These are phyloP conservation scores for Mimumesa dahlbomi DNA, from an alignment of 2,888 invertebrate genomes.

Conservation along the genomic window DNA sequence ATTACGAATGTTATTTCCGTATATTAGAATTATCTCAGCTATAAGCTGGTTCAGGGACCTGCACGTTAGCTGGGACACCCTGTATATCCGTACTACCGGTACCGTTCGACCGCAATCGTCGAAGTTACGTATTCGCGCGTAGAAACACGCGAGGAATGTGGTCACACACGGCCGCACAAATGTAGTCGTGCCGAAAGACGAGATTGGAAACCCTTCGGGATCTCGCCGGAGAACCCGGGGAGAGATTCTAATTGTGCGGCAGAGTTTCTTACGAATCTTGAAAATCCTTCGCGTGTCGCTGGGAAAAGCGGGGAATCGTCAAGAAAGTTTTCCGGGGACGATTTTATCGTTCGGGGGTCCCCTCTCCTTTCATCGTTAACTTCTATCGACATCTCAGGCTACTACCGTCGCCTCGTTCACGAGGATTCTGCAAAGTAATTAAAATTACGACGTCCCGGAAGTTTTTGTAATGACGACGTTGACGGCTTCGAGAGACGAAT, in stretches of 20 bases:
- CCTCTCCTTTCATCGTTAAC: slow-evolving; percentile 49
- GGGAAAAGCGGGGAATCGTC: slow-evolving; percentile 16
- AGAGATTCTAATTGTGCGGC: slow-evolving; percentile 29
- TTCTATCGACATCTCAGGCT: slow-evolving; percentile 42
- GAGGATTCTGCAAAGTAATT: slow-evolving; percentile 13
- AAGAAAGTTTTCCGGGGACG: slow-evolving; percentile 13
- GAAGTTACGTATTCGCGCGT: no score
- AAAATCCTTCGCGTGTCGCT: slow-evolving; percentile 29
- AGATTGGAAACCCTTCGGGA: slow-evolving; percentile 31
- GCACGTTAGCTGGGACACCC: no score
- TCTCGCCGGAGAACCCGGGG: slow-evolving; percentile 19
- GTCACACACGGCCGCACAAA: slow-evolving; percentile 4
- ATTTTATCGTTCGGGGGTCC: slow-evolving; percentile 35
- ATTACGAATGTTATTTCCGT: no score
- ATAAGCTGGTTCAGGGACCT: no score
- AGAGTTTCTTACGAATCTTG: slow-evolving; percentile 26
- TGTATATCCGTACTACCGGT: no score
- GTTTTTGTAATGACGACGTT: not conserved
- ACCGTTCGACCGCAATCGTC: slow-evolving; percentile 19
- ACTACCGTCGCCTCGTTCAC: not conserved
- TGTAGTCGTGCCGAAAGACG: slow-evolving; percentile 26
- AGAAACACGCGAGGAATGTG: not conserved
- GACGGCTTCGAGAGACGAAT: not conserved
- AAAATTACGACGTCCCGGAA: slow-evolving; percentile 3
- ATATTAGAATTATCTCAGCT: no score